These are phyloP conservation scores for Neomorphus geoffroyi DNA, from an alignment of 2,797 vertebrate species.

Conservation along the genomic window DNA sequence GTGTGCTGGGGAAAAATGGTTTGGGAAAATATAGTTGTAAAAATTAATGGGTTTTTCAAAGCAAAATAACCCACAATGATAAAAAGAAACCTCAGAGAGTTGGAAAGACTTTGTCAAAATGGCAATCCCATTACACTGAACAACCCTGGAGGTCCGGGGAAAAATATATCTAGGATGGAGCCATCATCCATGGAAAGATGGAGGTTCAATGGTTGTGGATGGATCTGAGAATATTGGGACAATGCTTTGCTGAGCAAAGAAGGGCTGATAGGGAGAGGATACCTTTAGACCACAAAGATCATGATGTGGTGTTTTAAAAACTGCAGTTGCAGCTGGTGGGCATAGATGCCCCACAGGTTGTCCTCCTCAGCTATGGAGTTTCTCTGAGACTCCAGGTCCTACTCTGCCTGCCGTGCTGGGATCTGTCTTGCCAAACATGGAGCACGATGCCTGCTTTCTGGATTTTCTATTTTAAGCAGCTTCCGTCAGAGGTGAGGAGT, in stretches of 20 bases:
- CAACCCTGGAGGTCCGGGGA: background rate
- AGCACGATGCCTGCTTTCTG: conserved; percentile 13
- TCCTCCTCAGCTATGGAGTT: background rate
- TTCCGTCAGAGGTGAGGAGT: conserved; percentile 64
- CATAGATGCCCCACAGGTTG: fast-evolving
- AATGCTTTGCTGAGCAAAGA: background rate
- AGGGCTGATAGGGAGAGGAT: background rate
- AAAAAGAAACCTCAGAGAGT: background rate
- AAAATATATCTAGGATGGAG: background rate
- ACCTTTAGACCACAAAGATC: background rate
- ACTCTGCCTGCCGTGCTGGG: background rate
- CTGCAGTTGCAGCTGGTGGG: background rate
- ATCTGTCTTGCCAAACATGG: background rate
- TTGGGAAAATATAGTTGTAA: background rate
- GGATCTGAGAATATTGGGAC: background rate
- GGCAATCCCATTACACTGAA: background rate
- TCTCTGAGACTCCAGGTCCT: background rate
- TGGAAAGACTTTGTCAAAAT: background rate
- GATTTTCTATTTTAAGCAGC: conserved; percentile 55
- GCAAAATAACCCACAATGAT: background rate
- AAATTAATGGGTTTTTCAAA: background rate
- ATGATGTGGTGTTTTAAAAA: background rate
- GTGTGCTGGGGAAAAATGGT: background rate
- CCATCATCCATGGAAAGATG: background rate
- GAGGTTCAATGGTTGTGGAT: background rate